phyloP scores from a whole-genome alignment of 2,113 vertebrate species.

The Ictalurus punctatus region DNA sequence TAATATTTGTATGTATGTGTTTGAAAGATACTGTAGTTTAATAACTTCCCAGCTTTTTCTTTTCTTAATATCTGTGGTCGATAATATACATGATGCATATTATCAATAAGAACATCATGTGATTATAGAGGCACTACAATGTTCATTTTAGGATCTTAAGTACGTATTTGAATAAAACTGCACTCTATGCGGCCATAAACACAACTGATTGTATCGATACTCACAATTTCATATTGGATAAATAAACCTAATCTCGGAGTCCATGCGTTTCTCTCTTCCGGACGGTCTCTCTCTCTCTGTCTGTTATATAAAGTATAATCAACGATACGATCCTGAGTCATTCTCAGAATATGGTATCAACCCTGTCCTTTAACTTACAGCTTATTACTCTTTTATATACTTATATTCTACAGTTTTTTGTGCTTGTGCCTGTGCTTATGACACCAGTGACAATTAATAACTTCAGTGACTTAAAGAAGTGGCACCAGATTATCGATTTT shows the following conservation, averaged over 20 bases:
- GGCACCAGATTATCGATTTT: too few relatives aligned
- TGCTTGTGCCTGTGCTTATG: too few relatives aligned
- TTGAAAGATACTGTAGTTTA: background rate
- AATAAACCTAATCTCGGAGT: background rate
- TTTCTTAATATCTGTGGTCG: background rate
- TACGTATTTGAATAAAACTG: constrained; percentile 35
- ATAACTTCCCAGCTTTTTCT: background rate
- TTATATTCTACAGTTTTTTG: too few relatives aligned
- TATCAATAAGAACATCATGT: background rate
- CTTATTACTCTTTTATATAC: too few relatives aligned
- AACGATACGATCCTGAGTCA: background rate
- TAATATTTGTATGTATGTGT: background rate
- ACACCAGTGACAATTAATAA: too few relatives aligned
- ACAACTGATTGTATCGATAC: constrained; percentile 35
- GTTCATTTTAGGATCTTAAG: background rate
- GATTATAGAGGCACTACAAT: background rate
- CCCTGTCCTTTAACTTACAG: background rate
- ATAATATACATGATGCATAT: constrained; percentile 21
- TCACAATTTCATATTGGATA: background rate
- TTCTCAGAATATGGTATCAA: too few relatives aligned
- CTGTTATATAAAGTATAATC: background rate
- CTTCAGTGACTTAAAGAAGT: too few relatives aligned
- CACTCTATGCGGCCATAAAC: constrained; percentile 45
- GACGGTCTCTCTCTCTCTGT: background rate
- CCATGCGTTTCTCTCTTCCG: background rate